phyloP scores from a whole-genome alignment of 2,113 vertebrate genomes.

The Cichladusa arquata region DNA sequence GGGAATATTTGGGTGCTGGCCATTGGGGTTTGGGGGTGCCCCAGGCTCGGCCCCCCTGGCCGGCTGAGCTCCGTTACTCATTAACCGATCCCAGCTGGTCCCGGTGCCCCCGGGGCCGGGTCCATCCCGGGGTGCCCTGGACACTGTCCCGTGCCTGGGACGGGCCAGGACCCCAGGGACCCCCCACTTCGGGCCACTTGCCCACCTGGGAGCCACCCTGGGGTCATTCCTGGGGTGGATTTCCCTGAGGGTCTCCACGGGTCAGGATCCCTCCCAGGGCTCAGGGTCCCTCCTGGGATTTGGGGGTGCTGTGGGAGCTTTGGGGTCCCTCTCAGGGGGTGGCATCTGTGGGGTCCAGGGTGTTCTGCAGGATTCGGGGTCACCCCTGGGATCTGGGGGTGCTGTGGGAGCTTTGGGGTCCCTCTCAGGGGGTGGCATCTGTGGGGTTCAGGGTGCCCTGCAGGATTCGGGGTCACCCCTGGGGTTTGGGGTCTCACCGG shows the following conservation, averaged over 20 bases:
- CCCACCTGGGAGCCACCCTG: not conserved
- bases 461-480: not conserved
- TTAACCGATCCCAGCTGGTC: not conserved
- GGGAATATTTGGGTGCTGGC: rapidly evolving
- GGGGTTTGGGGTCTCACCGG: rapidly evolving
- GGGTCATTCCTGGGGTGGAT: not conserved
- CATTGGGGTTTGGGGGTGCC: not conserved
- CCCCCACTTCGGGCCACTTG: not conserved
- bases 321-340: not conserved
- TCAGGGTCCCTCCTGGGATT: not conserved
- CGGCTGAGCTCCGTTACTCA: not conserved
- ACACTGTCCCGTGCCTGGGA: not conserved
- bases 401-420: not conserved
- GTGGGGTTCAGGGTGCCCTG: not conserved
- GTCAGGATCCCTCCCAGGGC: not conserved
- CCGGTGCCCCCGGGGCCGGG: not conserved
- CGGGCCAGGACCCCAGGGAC: not conserved
- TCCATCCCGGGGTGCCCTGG: not conserved
- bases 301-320: not conserved
- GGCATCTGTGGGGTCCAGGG: not conserved
- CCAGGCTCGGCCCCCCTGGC: not conserved
- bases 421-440: not conserved
- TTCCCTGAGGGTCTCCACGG: not conserved
- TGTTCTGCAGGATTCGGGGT: not conserved
- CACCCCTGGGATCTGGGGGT: not conserved